Conservation (phyloP, 2,888 invertebrate species). For the Callyntrura guangdongensis region DNA sequence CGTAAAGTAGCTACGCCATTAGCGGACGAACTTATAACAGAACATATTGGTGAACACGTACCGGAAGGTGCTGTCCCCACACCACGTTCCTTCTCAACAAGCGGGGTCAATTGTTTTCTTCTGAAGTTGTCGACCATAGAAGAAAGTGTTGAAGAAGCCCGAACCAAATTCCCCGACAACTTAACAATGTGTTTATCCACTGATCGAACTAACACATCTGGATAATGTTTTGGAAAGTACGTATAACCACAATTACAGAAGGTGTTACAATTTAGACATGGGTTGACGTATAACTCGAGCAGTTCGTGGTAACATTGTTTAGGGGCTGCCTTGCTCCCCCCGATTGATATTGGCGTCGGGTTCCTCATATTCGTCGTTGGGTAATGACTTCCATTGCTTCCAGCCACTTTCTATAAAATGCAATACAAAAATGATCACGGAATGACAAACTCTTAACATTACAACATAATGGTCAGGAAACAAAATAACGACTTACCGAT, state of each 20-base stretch:
- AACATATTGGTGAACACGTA: background rate
- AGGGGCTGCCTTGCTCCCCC: background rate
- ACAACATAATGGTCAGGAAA: background rate
- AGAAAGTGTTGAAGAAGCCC: slow-evolving; percentile 22
- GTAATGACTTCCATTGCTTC: background rate
- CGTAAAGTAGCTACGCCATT: background rate
- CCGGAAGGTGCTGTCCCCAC: background rate
- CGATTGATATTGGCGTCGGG: background rate
- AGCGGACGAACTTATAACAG: too few relatives aligned
- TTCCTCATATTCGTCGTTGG: background rate
- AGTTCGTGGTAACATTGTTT: background rate
- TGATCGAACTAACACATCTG: slow-evolving; percentile 67
- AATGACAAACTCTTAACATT: background rate
- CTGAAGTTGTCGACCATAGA: background rate
- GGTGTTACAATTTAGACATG: slow-evolving; percentile 53
- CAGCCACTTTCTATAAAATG: background rate
- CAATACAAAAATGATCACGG: background rate
- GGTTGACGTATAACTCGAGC: slow-evolving; percentile 1
- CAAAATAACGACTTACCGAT: slow-evolving; percentile 17
- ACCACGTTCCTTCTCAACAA: background rate
- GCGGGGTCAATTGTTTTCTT: background rate
- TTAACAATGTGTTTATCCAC: slow-evolving; percentile 64
- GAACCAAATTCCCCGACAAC: slow-evolving; percentile 55
- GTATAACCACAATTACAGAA: slow-evolving; percentile 67
- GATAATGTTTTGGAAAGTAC: slow-evolving; percentile 28